A percentile compares a stretch with the other conserved stretches of the same genome.
Evolutionary conservation across 2,888 invertebrate genomes (phyloP).

Genomic region (Neocrepidodera transversa): DNA sequence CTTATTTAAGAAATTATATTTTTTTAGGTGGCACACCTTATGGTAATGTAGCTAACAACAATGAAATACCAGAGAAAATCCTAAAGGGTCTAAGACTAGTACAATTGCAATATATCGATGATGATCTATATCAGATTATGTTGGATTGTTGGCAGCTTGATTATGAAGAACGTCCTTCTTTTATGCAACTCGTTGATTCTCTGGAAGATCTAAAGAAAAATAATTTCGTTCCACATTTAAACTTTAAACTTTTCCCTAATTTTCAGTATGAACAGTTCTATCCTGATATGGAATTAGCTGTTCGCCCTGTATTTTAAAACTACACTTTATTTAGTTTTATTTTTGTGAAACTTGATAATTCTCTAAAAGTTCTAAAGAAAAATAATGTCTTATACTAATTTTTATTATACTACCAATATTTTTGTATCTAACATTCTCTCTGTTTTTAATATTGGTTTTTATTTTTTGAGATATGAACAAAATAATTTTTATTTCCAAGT

Average conservation of each 20-base stretch:
- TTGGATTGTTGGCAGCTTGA: slow-evolving; percentile 86
- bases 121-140: slow-evolving; percentile 82
- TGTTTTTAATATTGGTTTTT: no score
- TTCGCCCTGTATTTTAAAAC: slow-evolving; percentile 50
- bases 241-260: slow-evolving; percentile 52
- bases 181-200: slow-evolving; percentile 64
- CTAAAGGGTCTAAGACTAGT: slow-evolving; percentile 74
- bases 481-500: not conserved
- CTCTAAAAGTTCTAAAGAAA: slow-evolving; percentile 45
- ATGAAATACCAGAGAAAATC: slow-evolving; percentile 73
- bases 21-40: slow-evolving; percentile 76
- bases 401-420: no score
- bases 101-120: slow-evolving; percentile 77
- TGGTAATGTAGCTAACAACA: slow-evolving; percentile 69
- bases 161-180: slow-evolving; percentile 79
- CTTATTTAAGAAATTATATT: no score
- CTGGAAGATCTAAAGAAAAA: slow-evolving; percentile 47
- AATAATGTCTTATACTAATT: no score
- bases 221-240: slow-evolving; percentile 47
- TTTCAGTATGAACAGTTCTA: slow-evolving; percentile 59
- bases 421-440: no score
- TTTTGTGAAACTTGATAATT: slow-evolving; percentile 33
- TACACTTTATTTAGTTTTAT: not conserved
- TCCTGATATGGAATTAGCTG: slow-evolving; percentile 55
- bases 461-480: slow-evolving; percentile 4